Conservation (phyloP, 2,797 vertebrate genomes). For the Champsocephalus gunnari region DNA sequence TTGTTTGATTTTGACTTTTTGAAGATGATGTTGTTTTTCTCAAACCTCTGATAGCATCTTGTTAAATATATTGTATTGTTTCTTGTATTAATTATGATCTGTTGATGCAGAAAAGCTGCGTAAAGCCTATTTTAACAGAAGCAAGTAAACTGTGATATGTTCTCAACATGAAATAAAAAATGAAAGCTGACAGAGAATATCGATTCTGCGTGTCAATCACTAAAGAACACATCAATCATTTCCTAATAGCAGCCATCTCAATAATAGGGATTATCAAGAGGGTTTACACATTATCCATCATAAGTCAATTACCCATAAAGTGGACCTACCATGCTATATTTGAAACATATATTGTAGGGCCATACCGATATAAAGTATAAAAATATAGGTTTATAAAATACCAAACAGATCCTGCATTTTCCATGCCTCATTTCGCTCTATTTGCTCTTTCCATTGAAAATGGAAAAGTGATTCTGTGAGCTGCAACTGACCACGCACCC, state of each 20-base stretch:
- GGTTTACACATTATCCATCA: not conserved
- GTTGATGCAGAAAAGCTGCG: constrained; percentile 2
- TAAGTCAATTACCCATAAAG: not conserved
- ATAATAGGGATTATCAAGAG: not conserved
- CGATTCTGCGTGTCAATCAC: constrained; percentile 10
- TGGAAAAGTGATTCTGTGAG: too few species aligned
- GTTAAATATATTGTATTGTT: not conserved
- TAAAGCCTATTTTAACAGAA: not conserved
- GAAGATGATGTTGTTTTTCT: not conserved
- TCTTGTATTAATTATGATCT: constrained; percentile 2
- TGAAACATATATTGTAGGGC: too few species aligned
- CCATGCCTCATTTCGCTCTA: too few species aligned
- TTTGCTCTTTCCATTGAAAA: too few species aligned
- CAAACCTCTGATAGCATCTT: not conserved
- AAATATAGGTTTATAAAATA: too few species aligned
- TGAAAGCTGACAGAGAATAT: constrained; percentile 14
- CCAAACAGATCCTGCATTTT: too few species aligned
- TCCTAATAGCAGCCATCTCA: constrained; percentile 11
- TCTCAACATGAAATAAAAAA: constrained; percentile 1
- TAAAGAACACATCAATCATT: constrained; percentile 6
- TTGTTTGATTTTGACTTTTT: not conserved
- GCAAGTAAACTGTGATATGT: not conserved
- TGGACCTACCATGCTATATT: too few species aligned
- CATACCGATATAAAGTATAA: too few species aligned
- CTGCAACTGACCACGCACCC: too few species aligned